These are phyloP conservation scores for Nebria salina DNA, from an alignment of 2,888 invertebrate species.

Conservation along the genomic window DNA sequence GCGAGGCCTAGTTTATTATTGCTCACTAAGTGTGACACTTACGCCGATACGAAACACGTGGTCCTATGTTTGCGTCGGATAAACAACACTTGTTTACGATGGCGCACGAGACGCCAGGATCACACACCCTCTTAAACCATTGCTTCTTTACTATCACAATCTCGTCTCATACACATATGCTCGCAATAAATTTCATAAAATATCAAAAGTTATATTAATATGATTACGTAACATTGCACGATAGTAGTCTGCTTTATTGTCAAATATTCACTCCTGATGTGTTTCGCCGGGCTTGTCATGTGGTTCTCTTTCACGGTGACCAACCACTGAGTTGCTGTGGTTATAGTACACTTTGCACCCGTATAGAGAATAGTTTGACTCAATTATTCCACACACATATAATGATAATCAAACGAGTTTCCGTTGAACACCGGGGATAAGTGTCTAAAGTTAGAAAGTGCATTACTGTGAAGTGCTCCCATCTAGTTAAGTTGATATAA, in stretches of 20 bases:
- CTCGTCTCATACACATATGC: background rate
- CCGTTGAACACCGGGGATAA: background rate
- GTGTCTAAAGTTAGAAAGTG: background rate
- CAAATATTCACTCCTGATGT: too few relatives aligned
- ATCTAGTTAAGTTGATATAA: background rate
- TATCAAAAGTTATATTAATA: background rate
- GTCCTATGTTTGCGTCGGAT: constrained; percentile 32
- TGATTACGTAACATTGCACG: too few relatives aligned
- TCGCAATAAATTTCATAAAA: background rate
- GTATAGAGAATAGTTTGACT: background rate
- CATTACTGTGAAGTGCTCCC: background rate
- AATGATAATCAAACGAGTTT: background rate
- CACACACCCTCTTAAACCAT: background rate
- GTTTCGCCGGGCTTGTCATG: too few relatives aligned
- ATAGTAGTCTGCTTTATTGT: too few relatives aligned
- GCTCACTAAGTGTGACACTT: constrained; percentile 16
- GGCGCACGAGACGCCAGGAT: constrained; percentile 12
- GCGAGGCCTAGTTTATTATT: background rate
- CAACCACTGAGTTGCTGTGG: background rate
- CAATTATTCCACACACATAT: background rate
- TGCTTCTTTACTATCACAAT: background rate
- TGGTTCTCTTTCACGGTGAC: background rate
- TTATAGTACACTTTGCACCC: background rate
- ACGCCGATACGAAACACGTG: constrained; percentile 6
- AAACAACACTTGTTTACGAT: constrained; percentile 42